Conservation (phyloP, 2,888 invertebrate genomes). For the Brachypterus glaber region DNA sequence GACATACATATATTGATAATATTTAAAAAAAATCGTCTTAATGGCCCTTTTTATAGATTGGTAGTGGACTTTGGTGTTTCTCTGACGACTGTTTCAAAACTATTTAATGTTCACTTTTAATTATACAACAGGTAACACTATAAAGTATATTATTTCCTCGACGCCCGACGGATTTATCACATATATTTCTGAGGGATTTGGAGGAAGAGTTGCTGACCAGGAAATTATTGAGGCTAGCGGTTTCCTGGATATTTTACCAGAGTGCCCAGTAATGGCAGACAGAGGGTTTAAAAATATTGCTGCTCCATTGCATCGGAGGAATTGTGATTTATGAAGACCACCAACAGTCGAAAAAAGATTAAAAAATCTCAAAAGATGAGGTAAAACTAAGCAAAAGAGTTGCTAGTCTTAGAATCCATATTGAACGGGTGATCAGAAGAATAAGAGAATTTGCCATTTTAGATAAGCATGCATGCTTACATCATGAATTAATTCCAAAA, state of each 20-base stretch:
- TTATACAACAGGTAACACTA: constrained; percentile 27
- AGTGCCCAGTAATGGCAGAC: constrained; percentile 20
- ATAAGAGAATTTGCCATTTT: constrained; percentile 23
- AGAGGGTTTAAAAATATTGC: constrained; percentile 24
- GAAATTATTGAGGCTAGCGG: constrained; percentile 21
- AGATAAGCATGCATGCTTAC: constrained; percentile 22
- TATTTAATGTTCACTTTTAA: no score
- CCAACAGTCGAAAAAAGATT: constrained; percentile 18
- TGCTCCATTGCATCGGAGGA: constrained; percentile 11
- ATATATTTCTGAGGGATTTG: constrained; percentile 22
- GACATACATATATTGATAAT: no score
- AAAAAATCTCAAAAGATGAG: constrained; percentile 18
- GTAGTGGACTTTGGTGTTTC: no score
- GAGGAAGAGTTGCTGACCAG: constrained; percentile 20
- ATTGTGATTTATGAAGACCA: constrained; percentile 18
- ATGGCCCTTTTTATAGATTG: no score
- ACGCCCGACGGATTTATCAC: constrained; percentile 23
- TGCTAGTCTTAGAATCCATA: constrained; percentile 27
- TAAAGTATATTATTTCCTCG: constrained; percentile 27
- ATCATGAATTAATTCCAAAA: no score
- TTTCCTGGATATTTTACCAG: constrained; percentile 19
- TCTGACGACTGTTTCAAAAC: no score
- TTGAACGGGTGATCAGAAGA: constrained; percentile 27
- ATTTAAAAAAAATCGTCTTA: no score
- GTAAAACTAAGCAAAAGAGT: constrained; percentile 23